Percentiles rank a stretch among this genome's conserved stretches.
Evolutionary conservation across 2,888 invertebrate genomes (phyloP).

Genomic region (Ophion slaviceki): DNA sequence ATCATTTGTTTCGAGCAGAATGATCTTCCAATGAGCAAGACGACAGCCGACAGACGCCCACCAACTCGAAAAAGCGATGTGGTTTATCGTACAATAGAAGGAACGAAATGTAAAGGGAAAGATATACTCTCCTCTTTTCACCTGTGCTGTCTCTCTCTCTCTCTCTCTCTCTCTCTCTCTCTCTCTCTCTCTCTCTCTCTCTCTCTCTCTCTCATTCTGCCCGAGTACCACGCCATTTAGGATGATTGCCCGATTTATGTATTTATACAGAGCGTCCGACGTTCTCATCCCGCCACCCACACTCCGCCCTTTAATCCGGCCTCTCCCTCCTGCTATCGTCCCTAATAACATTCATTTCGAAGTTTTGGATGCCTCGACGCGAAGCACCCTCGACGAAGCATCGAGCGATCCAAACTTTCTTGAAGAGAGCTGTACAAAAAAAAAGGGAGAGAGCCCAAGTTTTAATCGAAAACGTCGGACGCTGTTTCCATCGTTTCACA

Average conservation of each 20-base stretch:
- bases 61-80: constrained; percentile 74
- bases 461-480: constrained; percentile 59
- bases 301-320: constrained; percentile 58
- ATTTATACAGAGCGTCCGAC: constrained; percentile 74
- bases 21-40: constrained; percentile 17
- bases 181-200: constrained; percentile 10
- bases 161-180: constrained; percentile 32
- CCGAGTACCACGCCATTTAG: constrained; percentile 77
- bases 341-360: constrained; percentile 69
- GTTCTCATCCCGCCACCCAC: constrained; percentile 63
- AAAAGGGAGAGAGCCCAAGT: constrained; percentile 17
- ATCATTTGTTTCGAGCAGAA: constrained; percentile 23
- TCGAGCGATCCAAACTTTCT: constrained; percentile 36
- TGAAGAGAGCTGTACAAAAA: constrained; percentile 30
- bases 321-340: constrained; percentile 63
- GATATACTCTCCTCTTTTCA: neutral
- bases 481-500: constrained; percentile 45
- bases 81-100: constrained; percentile 41
- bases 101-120: constrained; percentile 15
- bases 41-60: constrained; percentile 76
- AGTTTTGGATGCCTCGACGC: constrained; percentile 60
- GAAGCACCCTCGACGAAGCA: constrained; percentile 36
- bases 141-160: neutral
- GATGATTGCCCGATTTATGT: constrained; percentile 82
- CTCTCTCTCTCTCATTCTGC: constrained; percentile 10